Evolutionary conservation across 1,140 invertebrate genomes (phyloP).

Genomic region (Apis dorsata): DNA sequence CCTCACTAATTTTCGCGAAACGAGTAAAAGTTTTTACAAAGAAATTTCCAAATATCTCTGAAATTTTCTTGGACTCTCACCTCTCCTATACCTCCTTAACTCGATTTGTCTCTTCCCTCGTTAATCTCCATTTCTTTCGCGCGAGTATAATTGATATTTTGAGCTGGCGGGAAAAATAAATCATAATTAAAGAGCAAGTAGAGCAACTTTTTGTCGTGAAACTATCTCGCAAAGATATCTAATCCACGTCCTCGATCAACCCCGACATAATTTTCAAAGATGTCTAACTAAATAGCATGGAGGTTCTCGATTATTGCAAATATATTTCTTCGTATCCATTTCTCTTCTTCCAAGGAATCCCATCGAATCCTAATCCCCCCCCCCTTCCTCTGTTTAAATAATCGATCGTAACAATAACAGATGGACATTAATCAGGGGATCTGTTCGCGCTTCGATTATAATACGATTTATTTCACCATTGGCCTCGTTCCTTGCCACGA

Average conservation of each 20-base stretch:
- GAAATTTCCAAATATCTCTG: not conserved
- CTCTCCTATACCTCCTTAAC: too few relatives aligned
- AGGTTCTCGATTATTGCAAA: too few relatives aligned
- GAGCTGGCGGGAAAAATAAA: not conserved
- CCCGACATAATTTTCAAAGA: too few relatives aligned
- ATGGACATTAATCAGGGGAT: slow-evolving; percentile 30
- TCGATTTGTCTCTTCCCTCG: too few relatives aligned
- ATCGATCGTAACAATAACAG: not conserved
- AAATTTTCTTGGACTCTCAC: too few relatives aligned
- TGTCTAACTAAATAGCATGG: too few relatives aligned
- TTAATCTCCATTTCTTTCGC: too few relatives aligned
- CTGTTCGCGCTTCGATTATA: slow-evolving; percentile 46
- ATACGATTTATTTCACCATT: slow-evolving; percentile 38
- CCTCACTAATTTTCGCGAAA: not conserved
- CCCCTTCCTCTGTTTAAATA: not conserved
- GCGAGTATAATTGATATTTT: not conserved
- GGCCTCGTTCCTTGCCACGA: slow-evolving; percentile 45
- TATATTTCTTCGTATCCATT: not conserved
- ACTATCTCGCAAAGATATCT: not conserved
- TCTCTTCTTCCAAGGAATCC: not conserved
- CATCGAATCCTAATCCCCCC: not conserved
- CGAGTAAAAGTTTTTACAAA: not conserved
- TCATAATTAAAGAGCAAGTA: not conserved
- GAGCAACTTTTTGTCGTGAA: not conserved
- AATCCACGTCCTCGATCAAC: too few relatives aligned